These are phyloP conservation scores for Tonatia bakeri DNA, from an alignment of 2,113 vertebrate genomes.

Conservation along the genomic window DNA sequence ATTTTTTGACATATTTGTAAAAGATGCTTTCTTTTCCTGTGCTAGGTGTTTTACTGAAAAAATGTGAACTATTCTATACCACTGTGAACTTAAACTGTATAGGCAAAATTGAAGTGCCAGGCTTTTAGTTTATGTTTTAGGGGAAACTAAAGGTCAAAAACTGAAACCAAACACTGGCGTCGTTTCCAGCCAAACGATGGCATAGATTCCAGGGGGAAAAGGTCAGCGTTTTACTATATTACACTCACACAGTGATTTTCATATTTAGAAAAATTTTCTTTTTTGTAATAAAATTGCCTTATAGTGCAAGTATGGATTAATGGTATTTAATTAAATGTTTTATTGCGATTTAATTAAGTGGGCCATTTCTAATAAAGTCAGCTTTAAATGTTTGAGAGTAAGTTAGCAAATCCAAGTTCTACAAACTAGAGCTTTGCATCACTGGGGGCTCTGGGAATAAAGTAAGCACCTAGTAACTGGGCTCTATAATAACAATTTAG, in stretches of 20 bases:
- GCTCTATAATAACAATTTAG: background rate
- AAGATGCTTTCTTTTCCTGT: background rate
- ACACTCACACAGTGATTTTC: background rate
- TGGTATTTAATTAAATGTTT: constrained; percentile 51
- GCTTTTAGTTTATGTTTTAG: background rate
- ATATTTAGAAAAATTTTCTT: background rate
- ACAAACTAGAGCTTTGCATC: background rate
- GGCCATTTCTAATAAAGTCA: constrained; percentile 7
- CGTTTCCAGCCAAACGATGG: background rate
- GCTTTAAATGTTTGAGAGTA: background rate
- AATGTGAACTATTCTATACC: background rate
- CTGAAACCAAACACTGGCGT: background rate
- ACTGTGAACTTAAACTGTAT: background rate
- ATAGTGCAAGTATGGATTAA: constrained; percentile 17
- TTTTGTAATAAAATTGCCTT: constrained; percentile 35
- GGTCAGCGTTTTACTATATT: background rate
- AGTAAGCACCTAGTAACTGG: rapidly evolving
- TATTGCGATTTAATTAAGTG: constrained; percentile 35
- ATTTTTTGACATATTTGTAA: background rate
- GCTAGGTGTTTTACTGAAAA: background rate
- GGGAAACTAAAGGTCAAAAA: background rate
- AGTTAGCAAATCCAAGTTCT: background rate
- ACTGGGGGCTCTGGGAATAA: no score
- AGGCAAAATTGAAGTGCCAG: background rate
- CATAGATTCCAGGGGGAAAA: background rate